Evolutionary conservation across 2,888 invertebrate genomes (phyloP).

Genomic region (Perdita meconis): DNA sequence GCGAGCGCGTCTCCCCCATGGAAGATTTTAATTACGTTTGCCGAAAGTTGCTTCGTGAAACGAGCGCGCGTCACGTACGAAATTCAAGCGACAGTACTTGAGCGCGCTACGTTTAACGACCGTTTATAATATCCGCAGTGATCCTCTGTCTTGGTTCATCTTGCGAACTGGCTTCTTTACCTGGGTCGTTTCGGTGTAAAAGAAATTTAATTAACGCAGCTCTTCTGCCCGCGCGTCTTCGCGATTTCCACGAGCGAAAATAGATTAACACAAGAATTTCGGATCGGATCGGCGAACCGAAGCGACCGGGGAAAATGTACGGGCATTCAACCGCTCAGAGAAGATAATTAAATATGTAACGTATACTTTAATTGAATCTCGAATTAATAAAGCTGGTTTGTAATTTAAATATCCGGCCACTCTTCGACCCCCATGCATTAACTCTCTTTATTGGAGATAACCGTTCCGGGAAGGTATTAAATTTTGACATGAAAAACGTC

Average conservation of each 20-base stretch:
- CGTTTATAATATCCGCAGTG: conserved; percentile 57
- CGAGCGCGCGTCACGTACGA: conserved; percentile 38
- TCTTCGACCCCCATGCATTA: neutral
- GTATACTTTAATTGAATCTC: neutral
- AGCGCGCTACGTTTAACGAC: conserved; percentile 47
- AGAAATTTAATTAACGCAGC: conserved; percentile 61
- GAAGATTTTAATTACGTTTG: conserved; percentile 48
- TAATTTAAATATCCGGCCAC: conserved; percentile 16
- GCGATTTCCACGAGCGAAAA: neutral
- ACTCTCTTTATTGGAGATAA: neutral
- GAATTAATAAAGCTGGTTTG: neutral
- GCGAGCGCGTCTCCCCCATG: conserved; percentile 1
- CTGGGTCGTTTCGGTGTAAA: conserved; percentile 27
- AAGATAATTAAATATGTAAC: neutral
- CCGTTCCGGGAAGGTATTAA: neutral
- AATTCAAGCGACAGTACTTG: conserved; percentile 48
- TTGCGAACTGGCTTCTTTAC: conserved; percentile 29
- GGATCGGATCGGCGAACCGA: neutral
- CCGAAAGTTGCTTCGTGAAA: conserved; percentile 20
- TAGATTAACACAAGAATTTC: conserved; percentile 33
- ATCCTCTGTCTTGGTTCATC: conserved; percentile 17
- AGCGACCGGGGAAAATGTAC: no score
- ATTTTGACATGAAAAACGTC: neutral
- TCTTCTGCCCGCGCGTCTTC: neutral
- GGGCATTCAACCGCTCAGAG: neutral